Base-by-base conservation (phyloP, 2,113 vertebrate genomes). In the Heloderma charlesbogerti region DNA sequence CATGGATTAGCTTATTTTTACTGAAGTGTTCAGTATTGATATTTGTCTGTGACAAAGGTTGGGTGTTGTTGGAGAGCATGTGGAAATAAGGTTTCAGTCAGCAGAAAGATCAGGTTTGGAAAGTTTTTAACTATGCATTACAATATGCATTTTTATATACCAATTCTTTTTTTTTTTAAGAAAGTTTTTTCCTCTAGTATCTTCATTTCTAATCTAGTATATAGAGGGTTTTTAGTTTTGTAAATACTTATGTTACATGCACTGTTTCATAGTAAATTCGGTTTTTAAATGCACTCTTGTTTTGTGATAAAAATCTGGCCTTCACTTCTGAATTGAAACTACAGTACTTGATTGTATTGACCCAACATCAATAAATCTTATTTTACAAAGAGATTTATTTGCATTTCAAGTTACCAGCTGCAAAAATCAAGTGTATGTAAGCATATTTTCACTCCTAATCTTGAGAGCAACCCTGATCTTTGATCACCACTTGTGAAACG, bases 301-400 rank as follows among this genome's bases (percentile, higher is more conserved):
- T 91, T 98, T 96, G 97, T 97, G 97, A 98, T 97, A 97, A 97
- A 97, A 98, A 97, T 97, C 97, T 96, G 97, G 97, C 97, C 98
- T 98, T 98, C 97, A 98, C 96, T 98, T 98, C 94, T 96, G 97
- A 98, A 97, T 95, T 97, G 98, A 98, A 98, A 98, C 97, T 98
- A 95, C 98, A 98, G 96, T 97, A 98, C 97, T 97, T 98, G 98
- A 98, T 98, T 98, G 98, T 98, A 98, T 97, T 98, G 98, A 98
- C 97, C 97, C 96, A 96, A 97, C 97, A 96, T 98, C 98, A 99
- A 99, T 99, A 99, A 99, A 99, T 96, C 95, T 95, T 96, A 91
- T 94, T 95, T 94, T 96, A 92, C 48, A 95, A 94, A 93, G 78
- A 89, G 92, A 93, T 12, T 88, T 6, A 57, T 51, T 66, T 69